Evolutionary conservation across 2,113 vertebrate species (phyloP).

Genomic region (Trogon melanurus): DNA sequence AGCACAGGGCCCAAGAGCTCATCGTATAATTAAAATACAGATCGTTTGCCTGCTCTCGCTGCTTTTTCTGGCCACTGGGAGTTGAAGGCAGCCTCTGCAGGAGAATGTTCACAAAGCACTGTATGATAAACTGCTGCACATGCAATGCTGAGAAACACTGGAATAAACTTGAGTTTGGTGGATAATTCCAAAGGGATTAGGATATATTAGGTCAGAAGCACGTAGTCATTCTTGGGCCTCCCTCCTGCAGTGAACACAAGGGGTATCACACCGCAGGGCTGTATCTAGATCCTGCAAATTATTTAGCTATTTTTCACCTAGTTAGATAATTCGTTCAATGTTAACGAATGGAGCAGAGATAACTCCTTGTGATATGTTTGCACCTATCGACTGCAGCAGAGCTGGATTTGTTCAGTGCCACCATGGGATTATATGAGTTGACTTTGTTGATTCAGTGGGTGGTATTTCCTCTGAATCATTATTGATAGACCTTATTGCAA

Average conservation of each 20-base stretch:
- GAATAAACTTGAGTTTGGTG: background rate
- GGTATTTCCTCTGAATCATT: conserved; percentile 41
- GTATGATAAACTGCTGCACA: background rate
- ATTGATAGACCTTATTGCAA: background rate
- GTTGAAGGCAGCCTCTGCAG: background rate
- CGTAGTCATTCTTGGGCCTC: background rate
- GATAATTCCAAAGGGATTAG: background rate
- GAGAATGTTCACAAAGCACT: background rate
- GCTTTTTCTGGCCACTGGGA: background rate
- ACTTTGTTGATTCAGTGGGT: background rate
- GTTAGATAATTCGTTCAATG: background rate
- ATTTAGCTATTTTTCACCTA: background rate
- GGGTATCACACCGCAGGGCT: background rate
- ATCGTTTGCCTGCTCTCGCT: background rate
- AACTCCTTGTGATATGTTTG: background rate
- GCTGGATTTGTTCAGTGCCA: background rate
- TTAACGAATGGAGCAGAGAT: background rate
- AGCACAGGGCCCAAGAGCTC: background rate
- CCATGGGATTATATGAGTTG: background rate
- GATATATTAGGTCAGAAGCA: background rate
- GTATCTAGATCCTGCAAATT: background rate
- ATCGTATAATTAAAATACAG: background rate
- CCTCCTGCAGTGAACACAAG: background rate
- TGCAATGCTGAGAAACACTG: background rate
- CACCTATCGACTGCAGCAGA: background rate